Evolutionary conservation across 2,888 invertebrate genomes (phyloP), one percentile per base, ranked within the genome.

Genomic region (Gandaritis pyraliata): DNA sequence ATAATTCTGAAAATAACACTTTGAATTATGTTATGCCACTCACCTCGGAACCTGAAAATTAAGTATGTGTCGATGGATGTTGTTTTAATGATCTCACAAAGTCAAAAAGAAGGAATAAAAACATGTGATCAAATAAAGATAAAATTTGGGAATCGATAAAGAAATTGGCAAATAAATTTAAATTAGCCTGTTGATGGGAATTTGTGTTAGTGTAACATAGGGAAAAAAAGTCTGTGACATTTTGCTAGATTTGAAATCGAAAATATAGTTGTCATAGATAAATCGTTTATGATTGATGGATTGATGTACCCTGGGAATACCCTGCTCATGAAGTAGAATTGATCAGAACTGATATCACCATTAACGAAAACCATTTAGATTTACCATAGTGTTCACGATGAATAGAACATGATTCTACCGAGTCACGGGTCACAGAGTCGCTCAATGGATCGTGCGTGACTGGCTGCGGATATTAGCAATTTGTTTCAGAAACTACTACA

Each of bases 151-250:
- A 76, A 70, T 66, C 58, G 69, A 75, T 77, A 72, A 69, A 70
- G 71, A 79, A 81, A 78, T 72, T 71, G 67, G 70, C 71, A 75
- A 75, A 74, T 66, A 70, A 73, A 64, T 65, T 59, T 72, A 76
- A 74, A 74, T 78, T 77, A 78, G 74, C 86, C 87, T 88, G 90
- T 87, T 84, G 73, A 88, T 73, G 86, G 82, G 91, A 90, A 91
- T 91, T 91, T 91, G 91, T 91, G 91, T 90, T 87, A 81, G 89
- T 90, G 90, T 90, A 83, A 76, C 75, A 79, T 72, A 77, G 77
- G 73, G 74, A 75, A 72, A 71, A 58, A 68, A 52, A 43, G 33
- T 18, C 16, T 47, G 45, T 58, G 41, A 54, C 23, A 13, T n/a
- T 58, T 18, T 7, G 16, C 23, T 50, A 30, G n/a, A 47, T 47